phyloP scores from a whole-genome alignment of 2,113 vertebrate species.

The Rhombomys opimus region DNA sequence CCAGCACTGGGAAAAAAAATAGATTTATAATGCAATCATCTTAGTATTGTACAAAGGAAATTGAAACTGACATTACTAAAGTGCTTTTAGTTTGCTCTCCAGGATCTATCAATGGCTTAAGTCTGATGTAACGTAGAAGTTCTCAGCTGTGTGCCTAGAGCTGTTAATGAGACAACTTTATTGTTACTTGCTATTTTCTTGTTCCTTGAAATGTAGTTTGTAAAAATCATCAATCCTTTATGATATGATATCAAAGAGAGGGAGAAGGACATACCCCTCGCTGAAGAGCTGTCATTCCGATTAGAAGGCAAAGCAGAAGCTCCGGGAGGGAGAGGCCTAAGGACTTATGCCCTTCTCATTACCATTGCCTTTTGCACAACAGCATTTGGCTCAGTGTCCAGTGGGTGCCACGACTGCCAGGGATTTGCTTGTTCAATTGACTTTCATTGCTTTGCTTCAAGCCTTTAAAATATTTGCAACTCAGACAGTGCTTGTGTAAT shows the following conservation, averaged over 20 bases:
- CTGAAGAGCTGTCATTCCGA: conserved; percentile 22
- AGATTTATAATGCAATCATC: background rate
- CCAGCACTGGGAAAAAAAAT: background rate
- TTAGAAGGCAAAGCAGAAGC: conserved; percentile 47
- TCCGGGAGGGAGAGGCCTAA: background rate
- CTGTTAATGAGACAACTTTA: background rate
- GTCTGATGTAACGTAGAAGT: conserved; percentile 50
- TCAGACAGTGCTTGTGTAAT: conserved; percentile 58
- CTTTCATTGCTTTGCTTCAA: conserved; percentile 73
- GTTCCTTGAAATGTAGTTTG: background rate
- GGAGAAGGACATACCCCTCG: background rate
- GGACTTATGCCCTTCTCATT: background rate
- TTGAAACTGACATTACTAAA: background rate
- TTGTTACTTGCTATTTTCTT: conserved; percentile 52
- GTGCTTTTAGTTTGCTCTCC: background rate
- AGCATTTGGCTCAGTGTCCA: conserved; percentile 68
- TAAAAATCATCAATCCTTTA: conserved; percentile 47
- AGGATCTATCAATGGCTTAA: background rate
- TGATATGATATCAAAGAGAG: conserved; percentile 10
- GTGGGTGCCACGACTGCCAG: conserved; percentile 52
- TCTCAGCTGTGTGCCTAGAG: background rate
- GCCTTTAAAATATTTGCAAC: conserved; percentile 74
- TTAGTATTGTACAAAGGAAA: conserved; percentile 24
- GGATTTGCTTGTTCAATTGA: conserved; percentile 72
- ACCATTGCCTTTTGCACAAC: conserved; percentile 58